These are phyloP conservation scores for Atlantisia rogersi DNA, from an alignment of 2,113 vertebrate genomes.

Conservation along the genomic window DNA sequence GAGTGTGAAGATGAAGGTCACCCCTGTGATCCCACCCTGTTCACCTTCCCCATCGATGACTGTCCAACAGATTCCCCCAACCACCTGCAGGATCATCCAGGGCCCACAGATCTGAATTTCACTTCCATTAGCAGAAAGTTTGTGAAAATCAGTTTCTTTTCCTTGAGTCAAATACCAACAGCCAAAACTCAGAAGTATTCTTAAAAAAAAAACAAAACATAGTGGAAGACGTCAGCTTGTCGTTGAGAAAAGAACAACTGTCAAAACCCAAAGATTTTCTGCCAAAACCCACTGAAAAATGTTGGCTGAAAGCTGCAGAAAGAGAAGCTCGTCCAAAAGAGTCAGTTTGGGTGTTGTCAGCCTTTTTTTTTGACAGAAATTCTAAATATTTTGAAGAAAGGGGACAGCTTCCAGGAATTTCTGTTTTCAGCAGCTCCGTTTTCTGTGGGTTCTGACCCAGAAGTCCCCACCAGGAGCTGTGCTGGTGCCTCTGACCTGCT, in stretches of 20 bases:
- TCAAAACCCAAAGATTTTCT: constrained; percentile 55
- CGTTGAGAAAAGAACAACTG: constrained; percentile 59
- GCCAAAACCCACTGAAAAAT: constrained; percentile 46
- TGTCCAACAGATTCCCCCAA: neutral
- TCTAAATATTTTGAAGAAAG: constrained; percentile 43
- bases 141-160: neutral
- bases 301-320: constrained; percentile 25
- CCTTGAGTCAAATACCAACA: neutral
- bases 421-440: neutral
- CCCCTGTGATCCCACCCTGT: neutral
- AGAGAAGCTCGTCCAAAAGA: constrained; percentile 3
- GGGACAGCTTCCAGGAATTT: neutral
- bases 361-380: constrained; percentile 25
- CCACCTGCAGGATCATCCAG: fast-evolving
- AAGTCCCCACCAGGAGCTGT: fast-evolving
- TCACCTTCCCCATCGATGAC: neutral
- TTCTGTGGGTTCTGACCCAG: neutral
- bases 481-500: fast-evolving
- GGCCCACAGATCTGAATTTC: neutral
- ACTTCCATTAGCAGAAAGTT: neutral
- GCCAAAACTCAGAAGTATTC: neutral
- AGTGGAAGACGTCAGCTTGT: constrained; percentile 48
- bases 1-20: fast-evolving
- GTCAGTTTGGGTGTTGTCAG: constrained; percentile 43
- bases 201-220: neutral